Percentiles rank a stretch among this genome's conserved stretches.
phyloP scores from a whole-genome alignment of 2,113 vertebrate species.

The Anser cygnoides region DNA sequence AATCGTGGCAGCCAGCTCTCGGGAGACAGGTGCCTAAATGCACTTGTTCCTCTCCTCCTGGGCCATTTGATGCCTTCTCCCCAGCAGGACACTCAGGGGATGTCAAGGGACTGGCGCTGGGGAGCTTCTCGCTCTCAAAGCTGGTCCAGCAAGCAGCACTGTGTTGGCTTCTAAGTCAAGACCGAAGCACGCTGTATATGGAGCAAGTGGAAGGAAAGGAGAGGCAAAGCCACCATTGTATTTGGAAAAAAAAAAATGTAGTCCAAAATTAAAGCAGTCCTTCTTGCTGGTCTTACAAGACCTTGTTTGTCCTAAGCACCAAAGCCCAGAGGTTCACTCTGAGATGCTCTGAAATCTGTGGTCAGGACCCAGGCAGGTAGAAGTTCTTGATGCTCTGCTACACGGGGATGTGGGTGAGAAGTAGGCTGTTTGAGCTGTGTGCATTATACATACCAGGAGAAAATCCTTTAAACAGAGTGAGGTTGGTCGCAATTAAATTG shows the following conservation, averaged over 20 bases:
- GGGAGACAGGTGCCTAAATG: background rate
- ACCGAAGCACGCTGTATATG: accelerated
- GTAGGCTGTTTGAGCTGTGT: background rate
- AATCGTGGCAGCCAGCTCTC: background rate
- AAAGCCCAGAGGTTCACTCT: background rate
- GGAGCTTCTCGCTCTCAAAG: background rate
- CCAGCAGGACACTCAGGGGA: background rate
- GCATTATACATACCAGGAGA: background rate
- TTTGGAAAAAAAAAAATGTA: background rate
- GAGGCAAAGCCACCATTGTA: accelerated
- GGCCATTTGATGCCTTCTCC: background rate
- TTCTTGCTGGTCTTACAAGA: background rate
- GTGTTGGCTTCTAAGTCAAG: constrained; percentile 10
- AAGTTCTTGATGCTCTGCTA: background rate
- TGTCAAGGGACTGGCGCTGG: background rate
- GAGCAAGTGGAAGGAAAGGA: background rate
- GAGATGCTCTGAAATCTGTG: accelerated
- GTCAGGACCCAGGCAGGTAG: background rate
- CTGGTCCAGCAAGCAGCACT: background rate
- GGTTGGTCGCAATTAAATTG: background rate
- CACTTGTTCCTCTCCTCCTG: background rate
- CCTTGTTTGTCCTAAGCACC: background rate
- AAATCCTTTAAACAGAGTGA: background rate
- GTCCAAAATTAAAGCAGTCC: background rate
- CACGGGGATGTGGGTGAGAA: background rate